Percentiles rank a stretch among this genome's conserved stretches.
phyloP scores from a whole-genome alignment of 2,888 invertebrate species.

The Glyphotaelius pellucidus region DNA sequence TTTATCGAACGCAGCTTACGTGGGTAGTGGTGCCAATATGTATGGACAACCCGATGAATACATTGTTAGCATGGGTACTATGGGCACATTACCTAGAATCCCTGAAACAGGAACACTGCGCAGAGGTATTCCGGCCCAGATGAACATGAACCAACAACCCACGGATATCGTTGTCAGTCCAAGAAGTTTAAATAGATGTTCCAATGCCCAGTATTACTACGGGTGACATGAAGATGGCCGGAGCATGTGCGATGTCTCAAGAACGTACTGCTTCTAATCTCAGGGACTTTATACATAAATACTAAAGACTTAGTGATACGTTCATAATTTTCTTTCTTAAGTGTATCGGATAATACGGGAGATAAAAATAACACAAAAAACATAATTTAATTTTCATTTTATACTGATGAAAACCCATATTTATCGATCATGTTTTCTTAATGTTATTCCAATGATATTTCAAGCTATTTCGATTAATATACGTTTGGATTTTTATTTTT shows the following conservation, averaged over 20 bases:
- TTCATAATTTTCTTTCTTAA: slow-evolving; percentile 18
- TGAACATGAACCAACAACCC: slow-evolving; percentile 74
- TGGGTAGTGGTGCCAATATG: slow-evolving; percentile 75
- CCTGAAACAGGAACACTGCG: slow-evolving; percentile 71
- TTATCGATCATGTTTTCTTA: no score
- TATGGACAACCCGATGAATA: slow-evolving; percentile 76
- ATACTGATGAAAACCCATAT: no score
- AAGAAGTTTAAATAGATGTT: slow-evolving; percentile 81
- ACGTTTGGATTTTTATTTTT: no score
- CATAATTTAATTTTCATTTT: no score
- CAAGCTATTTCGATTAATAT: no score
- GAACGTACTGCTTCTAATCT: slow-evolving; percentile 79
- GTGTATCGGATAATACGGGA: slow-evolving; percentile 43
- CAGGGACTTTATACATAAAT: slow-evolving; percentile 32
- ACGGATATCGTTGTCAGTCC: slow-evolving; percentile 77
- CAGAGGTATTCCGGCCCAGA: slow-evolving; percentile 71
- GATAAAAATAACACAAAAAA: not conserved
- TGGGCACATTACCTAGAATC: slow-evolving; percentile 70
- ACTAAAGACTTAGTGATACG: slow-evolving; percentile 33
- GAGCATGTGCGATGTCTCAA: slow-evolving; percentile 76
- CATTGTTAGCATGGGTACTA: slow-evolving; percentile 68
- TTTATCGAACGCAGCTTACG: slow-evolving; percentile 76
- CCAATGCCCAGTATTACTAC: slow-evolving; percentile 84
- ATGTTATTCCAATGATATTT: no score
- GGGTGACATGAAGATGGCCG: slow-evolving; percentile 84